These are phyloP conservation scores for Takifugu bimaculatus DNA, from an alignment of 2,113 vertebrate species.

Conservation along the genomic window DNA sequence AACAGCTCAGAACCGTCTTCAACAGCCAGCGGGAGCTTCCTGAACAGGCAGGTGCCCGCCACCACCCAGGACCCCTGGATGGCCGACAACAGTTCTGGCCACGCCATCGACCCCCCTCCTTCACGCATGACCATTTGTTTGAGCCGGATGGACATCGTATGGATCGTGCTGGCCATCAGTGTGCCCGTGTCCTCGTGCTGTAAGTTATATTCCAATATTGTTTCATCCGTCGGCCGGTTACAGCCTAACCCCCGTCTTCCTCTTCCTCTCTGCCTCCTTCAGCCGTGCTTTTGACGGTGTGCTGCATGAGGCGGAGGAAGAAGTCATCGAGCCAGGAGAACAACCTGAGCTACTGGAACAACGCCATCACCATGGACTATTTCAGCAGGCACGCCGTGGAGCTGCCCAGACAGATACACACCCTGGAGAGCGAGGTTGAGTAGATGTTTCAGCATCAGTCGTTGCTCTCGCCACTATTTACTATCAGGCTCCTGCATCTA, in stretches of 20 bases:
- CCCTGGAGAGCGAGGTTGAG: slow-evolving; percentile 92
- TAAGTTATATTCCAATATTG: slow-evolving; percentile 69
- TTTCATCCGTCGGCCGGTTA: slow-evolving; percentile 1
- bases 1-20: slow-evolving; percentile 75
- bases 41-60: slow-evolving; percentile 84
- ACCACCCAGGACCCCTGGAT: slow-evolving; percentile 80
- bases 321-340: slow-evolving; percentile 93
- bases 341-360: slow-evolving; percentile 99
- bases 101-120: slow-evolving; percentile 76
- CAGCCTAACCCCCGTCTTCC: slow-evolving; percentile 3
- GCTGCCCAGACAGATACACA: slow-evolving; percentile 92
- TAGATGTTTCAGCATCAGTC: not conserved
- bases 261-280: slow-evolving; percentile 36
- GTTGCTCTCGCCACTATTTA: slow-evolving; percentile 16
- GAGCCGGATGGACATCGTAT: slow-evolving; percentile 92
- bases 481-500: slow-evolving; percentile 2
- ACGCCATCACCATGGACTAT: slow-evolving; percentile 99
- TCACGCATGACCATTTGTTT: slow-evolving; percentile 87
- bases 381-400: slow-evolving; percentile 96
- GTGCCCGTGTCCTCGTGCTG: slow-evolving; percentile 94
- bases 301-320: slow-evolving; percentile 94
- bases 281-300: slow-evolving; percentile 95
- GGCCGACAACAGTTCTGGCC: slow-evolving; percentile 82
- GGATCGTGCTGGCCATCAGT: slow-evolving; percentile 94
- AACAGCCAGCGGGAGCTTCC: slow-evolving; percentile 83